Conservation (phyloP, 2,797 vertebrate genomes). For the Micromesistius poutassou region DNA sequence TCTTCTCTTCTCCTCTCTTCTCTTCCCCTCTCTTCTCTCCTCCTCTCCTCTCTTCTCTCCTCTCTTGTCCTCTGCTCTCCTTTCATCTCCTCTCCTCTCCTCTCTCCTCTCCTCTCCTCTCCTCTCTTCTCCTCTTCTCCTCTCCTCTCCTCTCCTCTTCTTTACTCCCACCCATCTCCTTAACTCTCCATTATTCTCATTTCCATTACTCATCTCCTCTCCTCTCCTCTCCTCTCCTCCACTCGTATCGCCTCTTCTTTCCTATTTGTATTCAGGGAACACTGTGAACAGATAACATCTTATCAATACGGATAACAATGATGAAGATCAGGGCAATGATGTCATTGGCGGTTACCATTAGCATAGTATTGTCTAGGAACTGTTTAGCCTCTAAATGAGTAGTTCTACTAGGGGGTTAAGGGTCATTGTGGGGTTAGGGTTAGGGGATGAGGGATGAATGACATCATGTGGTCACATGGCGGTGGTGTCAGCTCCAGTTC, state of each 20-base stretch:
- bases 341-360: neutral
- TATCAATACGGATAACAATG: too few relatives aligned
- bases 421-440: neutral
- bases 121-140: neutral
- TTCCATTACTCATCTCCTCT: conserved; percentile 19
- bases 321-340: neutral
- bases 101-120: neutral
- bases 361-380: neutral
- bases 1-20: conserved; percentile 14
- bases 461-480: neutral
- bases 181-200: neutral
- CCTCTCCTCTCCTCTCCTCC: conserved; percentile 19
- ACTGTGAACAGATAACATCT: neutral
- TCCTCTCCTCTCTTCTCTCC: too few relatives aligned
- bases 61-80: conserved; percentile 8
- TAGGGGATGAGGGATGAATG: neutral
- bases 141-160: too few relatives aligned
- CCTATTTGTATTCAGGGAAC: conserved; percentile 23
- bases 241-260: neutral
- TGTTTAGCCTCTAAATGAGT: neutral
- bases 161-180: neutral
- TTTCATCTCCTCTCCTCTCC: neutral
- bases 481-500: too few relatives aligned
- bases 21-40: neutral
- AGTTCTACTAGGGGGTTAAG: neutral